Percentiles rank a stretch among this genome's conserved stretches.
These are phyloP conservation scores for Penaeus monodon DNA, from an alignment of 2,888 invertebrate species.

Conservation along the genomic window DNA sequence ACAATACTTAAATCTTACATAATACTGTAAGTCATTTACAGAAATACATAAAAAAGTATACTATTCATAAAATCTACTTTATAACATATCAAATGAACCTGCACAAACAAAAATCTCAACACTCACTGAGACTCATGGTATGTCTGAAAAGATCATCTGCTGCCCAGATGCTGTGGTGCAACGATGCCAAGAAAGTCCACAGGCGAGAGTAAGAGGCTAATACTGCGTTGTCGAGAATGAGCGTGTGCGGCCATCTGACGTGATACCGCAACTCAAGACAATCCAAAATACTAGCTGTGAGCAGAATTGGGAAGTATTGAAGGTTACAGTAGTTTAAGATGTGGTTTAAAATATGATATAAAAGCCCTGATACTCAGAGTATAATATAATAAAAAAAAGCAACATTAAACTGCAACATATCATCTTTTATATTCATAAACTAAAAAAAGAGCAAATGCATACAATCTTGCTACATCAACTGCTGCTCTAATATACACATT, in stretches of 20 bases:
- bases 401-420: no score
- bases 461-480: no score
- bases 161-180: constrained; percentile 53
- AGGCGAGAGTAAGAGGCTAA: constrained; percentile 42
- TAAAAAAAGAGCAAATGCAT: no score
- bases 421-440: no score
- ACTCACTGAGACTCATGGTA: constrained; percentile 47
- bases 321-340: no score
- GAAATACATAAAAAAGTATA: no score
- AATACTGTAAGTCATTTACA: no score
- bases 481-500: no score
- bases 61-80: not conserved
- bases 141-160: constrained; percentile 45
- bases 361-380: no score
- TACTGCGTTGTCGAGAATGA: constrained; percentile 45
- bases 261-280: constrained; percentile 54
- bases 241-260: constrained; percentile 52
- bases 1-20: no score
- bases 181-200: constrained; percentile 46
- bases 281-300: constrained; percentile 37
- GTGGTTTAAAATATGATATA: no score
- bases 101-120: not conserved
- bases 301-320: not conserved
- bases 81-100: not conserved
- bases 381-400: no score